phyloP scores from a whole-genome alignment of 2,888 invertebrate genomes.

The Xanthorhoe designata region DNA sequence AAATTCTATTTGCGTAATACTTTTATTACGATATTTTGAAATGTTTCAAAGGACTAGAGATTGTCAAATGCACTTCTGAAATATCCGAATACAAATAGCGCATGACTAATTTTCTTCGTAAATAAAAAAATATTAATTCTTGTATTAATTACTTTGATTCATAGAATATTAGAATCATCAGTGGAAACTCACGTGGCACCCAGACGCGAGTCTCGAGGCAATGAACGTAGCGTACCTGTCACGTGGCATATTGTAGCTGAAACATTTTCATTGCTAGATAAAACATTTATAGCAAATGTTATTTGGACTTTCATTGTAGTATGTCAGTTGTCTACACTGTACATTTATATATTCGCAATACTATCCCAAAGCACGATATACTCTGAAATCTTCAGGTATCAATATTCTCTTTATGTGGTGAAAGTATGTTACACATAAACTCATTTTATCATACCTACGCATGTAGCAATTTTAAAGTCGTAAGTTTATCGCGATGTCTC shows the following conservation, averaged over 20 bases:
- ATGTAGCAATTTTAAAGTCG: too few relatives aligned
- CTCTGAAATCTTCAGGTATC: background rate
- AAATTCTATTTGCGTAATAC: too few relatives aligned
- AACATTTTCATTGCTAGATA: background rate
- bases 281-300: background rate
- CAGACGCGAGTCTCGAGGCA: conserved; percentile 14
- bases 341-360: background rate
- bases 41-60: too few relatives aligned
- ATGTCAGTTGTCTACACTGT: background rate
- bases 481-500: too few relatives aligned
- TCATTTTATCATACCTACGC: too few relatives aligned
- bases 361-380: background rate
- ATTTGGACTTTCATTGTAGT: background rate
- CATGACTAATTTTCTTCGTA: too few relatives aligned
- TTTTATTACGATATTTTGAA: too few relatives aligned
- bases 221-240: conserved; percentile 11
- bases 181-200: conserved; percentile 4
- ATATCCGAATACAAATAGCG: too few relatives aligned
- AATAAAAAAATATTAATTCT: too few relatives aligned
- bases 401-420: background rate
- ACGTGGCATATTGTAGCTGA: background rate
- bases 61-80: too few relatives aligned
- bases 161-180: background rate
- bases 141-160: too few relatives aligned
- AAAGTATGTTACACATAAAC: background rate